These are phyloP conservation scores for Agrotis ipsilon DNA, from an alignment of 2,888 invertebrate species.

Conservation along the genomic window DNA sequence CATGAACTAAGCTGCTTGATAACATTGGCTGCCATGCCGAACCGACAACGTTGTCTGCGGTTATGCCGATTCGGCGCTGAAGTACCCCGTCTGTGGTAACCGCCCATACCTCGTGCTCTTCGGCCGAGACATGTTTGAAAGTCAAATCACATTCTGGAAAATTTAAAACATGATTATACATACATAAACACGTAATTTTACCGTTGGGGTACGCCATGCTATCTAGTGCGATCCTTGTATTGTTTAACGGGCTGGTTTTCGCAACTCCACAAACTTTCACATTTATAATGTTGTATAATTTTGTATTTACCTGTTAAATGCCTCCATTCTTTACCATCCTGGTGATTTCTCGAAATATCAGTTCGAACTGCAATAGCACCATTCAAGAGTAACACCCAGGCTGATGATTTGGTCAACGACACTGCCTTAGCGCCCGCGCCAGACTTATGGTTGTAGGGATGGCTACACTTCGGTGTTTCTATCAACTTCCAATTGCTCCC, in stretches of 20 bases:
- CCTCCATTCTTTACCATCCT: slow-evolving; percentile 96
- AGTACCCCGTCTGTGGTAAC: slow-evolving; percentile 93
- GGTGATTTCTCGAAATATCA: slow-evolving; percentile 94
- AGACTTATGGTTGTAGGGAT: slow-evolving; percentile 78
- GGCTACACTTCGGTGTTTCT: slow-evolving; percentile 90
- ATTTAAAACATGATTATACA: slow-evolving; percentile 68
- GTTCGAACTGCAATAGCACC: slow-evolving; percentile 95
- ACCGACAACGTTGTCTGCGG: slow-evolving; percentile 93
- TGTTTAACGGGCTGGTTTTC: too few relatives aligned
- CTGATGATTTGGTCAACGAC: slow-evolving; percentile 93
- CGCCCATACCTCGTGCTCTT: slow-evolving; percentile 94
- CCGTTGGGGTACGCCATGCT: too few relatives aligned
- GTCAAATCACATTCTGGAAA: slow-evolving; percentile 83
- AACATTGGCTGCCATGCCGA: slow-evolving; percentile 95
- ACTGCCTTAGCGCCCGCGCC: slow-evolving; percentile 93
- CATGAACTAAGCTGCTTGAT: slow-evolving; percentile 83
- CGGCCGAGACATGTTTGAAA: slow-evolving; percentile 94
- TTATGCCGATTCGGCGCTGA: slow-evolving; percentile 94
- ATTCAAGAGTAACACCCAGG: slow-evolving; percentile 95
- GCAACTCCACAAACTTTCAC: too few relatives aligned
- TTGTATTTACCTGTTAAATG: slow-evolving; percentile 87
- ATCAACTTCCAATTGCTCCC: slow-evolving; percentile 95
- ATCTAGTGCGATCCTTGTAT: too few relatives aligned
- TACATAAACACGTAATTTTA: too few relatives aligned
- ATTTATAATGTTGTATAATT: too few relatives aligned